Conservation (phyloP, 2,113 vertebrate species). For the Saguinus imperator region DNA sequence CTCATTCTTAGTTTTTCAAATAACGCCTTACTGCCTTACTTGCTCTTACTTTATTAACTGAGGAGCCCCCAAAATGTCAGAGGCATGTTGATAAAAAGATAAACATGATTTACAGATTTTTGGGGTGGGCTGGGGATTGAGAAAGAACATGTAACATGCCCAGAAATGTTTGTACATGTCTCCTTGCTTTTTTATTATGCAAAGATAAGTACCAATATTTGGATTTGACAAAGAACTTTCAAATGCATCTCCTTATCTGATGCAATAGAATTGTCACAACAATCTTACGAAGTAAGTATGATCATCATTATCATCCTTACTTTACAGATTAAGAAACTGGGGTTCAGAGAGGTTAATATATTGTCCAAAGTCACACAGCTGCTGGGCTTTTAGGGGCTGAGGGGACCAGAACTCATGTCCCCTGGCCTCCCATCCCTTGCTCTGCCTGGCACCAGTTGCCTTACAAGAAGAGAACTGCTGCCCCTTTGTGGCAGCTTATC, state of each 20-base stretch:
- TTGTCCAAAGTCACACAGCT: neutral
- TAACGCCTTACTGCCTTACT: neutral
- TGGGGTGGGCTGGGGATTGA: neutral
- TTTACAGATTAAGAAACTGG: neutral
- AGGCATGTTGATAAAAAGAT: neutral
- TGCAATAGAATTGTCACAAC: neutral
- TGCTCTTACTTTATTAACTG: neutral
- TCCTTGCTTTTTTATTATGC: neutral
- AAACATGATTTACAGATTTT: neutral
- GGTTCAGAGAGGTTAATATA: neutral
- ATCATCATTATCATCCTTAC: neutral
- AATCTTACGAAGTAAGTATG: neutral
- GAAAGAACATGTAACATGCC: neutral
- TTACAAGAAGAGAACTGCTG: neutral
- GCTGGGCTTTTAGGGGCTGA: neutral
- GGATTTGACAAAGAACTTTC: neutral
- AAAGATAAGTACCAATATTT: neutral
- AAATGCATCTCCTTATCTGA: neutral
- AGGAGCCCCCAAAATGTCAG: neutral
- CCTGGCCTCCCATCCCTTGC: neutral
- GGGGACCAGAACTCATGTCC: neutral
- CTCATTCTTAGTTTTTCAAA: neutral
- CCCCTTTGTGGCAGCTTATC: conserved; percentile 21
- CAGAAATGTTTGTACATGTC: neutral
- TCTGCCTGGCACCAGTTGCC: neutral